phyloP scores from a whole-genome alignment of 2,113 vertebrate genomes.

The Sigmodon hispidus region DNA sequence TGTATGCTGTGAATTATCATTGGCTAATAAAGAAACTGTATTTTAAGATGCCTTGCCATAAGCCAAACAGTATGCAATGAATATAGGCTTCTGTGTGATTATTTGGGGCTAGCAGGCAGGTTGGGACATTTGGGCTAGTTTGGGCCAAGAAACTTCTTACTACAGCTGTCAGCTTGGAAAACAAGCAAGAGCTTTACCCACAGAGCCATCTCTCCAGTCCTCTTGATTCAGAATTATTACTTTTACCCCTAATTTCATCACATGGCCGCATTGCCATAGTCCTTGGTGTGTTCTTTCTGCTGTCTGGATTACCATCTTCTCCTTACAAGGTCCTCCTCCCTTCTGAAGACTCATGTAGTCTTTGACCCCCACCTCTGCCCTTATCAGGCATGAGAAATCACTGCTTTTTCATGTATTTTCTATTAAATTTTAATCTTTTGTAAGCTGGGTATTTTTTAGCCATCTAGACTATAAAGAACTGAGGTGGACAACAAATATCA shows the following conservation, averaged over 20 bases:
- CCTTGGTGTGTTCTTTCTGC: neutral
- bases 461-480: neutral
- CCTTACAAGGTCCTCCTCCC: neutral
- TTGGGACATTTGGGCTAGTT: too few species aligned
- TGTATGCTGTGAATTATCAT: too few species aligned
- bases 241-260: neutral
- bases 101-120: too few species aligned
- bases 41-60: too few species aligned
- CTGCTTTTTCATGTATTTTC: neutral
- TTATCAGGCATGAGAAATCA: neutral
- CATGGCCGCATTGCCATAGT: neutral
- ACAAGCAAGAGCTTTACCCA: neutral
- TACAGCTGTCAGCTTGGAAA: neutral
- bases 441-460: neutral
- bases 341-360: neutral
- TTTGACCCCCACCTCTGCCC: neutral
- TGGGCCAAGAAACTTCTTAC: too few species aligned
- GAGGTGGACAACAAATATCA: neutral
- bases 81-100: too few species aligned
- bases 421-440: neutral
- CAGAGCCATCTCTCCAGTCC: neutral
- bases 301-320: neutral
- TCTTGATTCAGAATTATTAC: neutral
- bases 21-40: too few species aligned
- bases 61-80: too few species aligned